phyloP scores from a whole-genome alignment of 1,140 invertebrate species.

The Drosophila carrolli region DNA sequence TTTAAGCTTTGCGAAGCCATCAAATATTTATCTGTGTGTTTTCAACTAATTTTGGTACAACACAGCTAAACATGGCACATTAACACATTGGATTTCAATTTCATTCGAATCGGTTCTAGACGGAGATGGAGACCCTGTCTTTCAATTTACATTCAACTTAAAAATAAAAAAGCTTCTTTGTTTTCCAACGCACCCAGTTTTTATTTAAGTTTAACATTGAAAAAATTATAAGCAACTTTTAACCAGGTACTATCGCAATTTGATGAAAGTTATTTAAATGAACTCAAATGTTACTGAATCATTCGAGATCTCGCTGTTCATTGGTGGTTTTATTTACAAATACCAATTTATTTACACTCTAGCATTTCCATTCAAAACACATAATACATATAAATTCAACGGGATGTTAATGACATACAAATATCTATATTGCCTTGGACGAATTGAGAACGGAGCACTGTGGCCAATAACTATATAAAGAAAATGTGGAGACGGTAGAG shows the following conservation, averaged over 20 bases:
- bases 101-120: slow-evolving; percentile 25
- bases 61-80: background rate
- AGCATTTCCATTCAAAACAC: slow-evolving; percentile 32
- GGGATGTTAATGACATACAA: slow-evolving; percentile 1
- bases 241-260: slow-evolving; percentile 8
- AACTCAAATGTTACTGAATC: background rate
- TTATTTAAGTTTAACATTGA: slow-evolving; percentile 28
- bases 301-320: too few relatives aligned
- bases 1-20: background rate
- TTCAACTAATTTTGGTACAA: slow-evolving; percentile 31
- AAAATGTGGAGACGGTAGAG: too few relatives aligned
- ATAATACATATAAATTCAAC: slow-evolving; percentile 42
- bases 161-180: slow-evolving; percentile 13
- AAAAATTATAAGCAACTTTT: slow-evolving; percentile 16
- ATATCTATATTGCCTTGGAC: slow-evolving; percentile 38
- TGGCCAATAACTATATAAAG: background rate
- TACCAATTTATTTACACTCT: slow-evolving; percentile 8
- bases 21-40: background rate
- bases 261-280: background rate
- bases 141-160: too few relatives aligned
- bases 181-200: slow-evolving; percentile 48
- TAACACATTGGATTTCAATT: slow-evolving; percentile 54
- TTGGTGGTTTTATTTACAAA: slow-evolving; percentile 28
- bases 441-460: slow-evolving; percentile 1
- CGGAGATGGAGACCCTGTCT: background rate